Base-by-base conservation (phyloP, 2,888 invertebrate genomes). In the Drosophila parthenogenetica region DNA sequence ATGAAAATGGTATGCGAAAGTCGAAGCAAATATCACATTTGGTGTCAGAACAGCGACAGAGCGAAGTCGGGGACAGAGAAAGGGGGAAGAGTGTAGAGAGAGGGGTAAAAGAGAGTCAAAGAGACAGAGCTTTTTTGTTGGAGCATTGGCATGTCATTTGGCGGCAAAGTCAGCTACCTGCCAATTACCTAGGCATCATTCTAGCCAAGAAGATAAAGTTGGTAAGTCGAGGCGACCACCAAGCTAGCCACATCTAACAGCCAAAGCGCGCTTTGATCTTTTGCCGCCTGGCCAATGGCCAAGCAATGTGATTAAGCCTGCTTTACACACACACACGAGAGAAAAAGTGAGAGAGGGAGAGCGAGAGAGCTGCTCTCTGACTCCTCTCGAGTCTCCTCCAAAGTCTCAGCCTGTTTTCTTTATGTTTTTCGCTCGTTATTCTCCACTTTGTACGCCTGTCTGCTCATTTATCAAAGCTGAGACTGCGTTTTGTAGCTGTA, bases 391-490 rank as follows among this genome's bases (percentile, higher is more conserved):
- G 60, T 68, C 60, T 66, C n/a, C 29, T 14, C 40, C 1, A 39
- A 22, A 46, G 59, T 8, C 49, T 37, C 37, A 68, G 73, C 77
- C 76, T 76, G 77, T 88, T 78, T 69, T 11, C 13, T 29, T 29
- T 29, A 29, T 35, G 35, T 13, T 87, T 84, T 86, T 88, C 69
- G 81, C 81, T 89, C 82, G 89, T 90, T 89, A 87, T 89, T 87
- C 84, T 81, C 81, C 77, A 80, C 89, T 80, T 85, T 83, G 80
- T 87, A 75, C 85, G 85, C 82, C 87, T 89, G 87, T 80, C 81
- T 82, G 81, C 84, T 90, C 89, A 90, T 90, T 90, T 90, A 90
- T 90, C 90, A 90, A 90, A 81, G 85, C 86, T 89, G 87, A 45
- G 59, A 29, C 59, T 62, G 59, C 49, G 58, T 49, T 22, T 63